Base-by-base conservation (phyloP, 1,140 invertebrate genomes). In the Thaumetopoea pityocampa region DNA sequence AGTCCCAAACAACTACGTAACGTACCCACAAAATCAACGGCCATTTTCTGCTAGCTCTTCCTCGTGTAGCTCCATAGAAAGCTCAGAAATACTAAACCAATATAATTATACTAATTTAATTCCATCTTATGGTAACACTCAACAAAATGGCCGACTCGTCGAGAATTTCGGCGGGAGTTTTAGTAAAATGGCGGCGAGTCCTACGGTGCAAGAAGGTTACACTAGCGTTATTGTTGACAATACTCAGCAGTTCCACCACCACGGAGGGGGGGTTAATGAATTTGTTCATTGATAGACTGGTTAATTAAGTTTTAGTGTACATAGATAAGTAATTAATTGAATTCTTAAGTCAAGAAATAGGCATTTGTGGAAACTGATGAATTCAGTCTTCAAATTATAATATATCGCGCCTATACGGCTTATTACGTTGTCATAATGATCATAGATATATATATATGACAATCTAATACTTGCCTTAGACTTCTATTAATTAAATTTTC, bases 141-240 rank as follows among this genome's bases (percentile, higher is more conserved):
- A 66, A 12, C 77, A 81, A 58, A 76, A 79, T 64, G 74, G 70
- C 22, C 45, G 79, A 12, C 70, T 61, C 10, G 70, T 68, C 8
- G 63, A 60, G 0, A 76, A 71, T 49, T 76, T 69, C 22, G 69
- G 66, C 3, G 65, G 50, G 10, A 69, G 62, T n/a, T 78, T 72
- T 23, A 55, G 51, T 2, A 77, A 80, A 17, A 61, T 72, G 46
- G 52, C 67, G 5, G 50, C 64, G 0, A 76, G 59, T 30, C 67
- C 69, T 0, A 35, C 73, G 1, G 70, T 70, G 5, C 72, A 77
- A 27, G 72, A 79, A 30, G 62, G 61, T 0, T 86, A 86, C 15
- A 78, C 82, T 0, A 85, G 80, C 30, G 84, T 86, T 0, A 86
- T 86, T 1, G 84, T 86, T 0, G 81, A 84, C 24, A 82, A 83